Percentiles rank a stretch among this genome's conserved stretches.
These are phyloP conservation scores for Anoplolepis gracilipes DNA, from an alignment of 1,140 invertebrate genomes.

Conservation along the genomic window DNA sequence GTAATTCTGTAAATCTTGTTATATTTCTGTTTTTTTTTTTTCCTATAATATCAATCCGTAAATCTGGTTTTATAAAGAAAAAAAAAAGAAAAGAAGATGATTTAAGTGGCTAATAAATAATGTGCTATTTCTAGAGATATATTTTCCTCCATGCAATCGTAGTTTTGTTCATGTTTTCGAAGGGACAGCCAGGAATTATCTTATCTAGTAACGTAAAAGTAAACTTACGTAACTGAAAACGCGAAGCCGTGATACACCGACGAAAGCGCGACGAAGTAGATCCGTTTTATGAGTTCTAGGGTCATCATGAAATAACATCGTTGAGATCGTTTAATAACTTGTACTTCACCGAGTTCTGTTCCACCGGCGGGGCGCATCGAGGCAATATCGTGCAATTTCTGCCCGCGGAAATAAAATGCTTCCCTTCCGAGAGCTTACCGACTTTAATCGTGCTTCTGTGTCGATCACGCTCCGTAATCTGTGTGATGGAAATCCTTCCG, in stretches of 20 bases:
- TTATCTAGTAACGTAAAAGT: background rate
- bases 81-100: background rate
- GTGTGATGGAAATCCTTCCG: conserved; percentile 30
- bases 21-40: too few species aligned
- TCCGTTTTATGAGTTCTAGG: conserved; percentile 45
- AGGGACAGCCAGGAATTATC: background rate
- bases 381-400: conserved; percentile 57
- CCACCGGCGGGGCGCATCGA: background rate
- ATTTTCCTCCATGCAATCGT: background rate
- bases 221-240: conserved; percentile 8
- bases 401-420: conserved; percentile 35
- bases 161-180: background rate
- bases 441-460: conserved; percentile 20
- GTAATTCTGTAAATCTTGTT: too few species aligned
- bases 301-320: conserved; percentile 39
- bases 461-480: conserved; percentile 19
- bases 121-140: too few species aligned
- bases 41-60: too few species aligned
- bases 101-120: background rate
- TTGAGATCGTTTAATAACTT: conserved; percentile 57
- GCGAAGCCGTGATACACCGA: conserved; percentile 2
- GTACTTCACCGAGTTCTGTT: conserved; percentile 45
- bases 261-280: conserved; percentile 19
- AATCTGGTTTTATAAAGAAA: too few species aligned
- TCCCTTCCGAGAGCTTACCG: conserved; percentile 18